Conservation (phyloP, 2,113 vertebrate species). For the Pygoscelis antarcticus region DNA sequence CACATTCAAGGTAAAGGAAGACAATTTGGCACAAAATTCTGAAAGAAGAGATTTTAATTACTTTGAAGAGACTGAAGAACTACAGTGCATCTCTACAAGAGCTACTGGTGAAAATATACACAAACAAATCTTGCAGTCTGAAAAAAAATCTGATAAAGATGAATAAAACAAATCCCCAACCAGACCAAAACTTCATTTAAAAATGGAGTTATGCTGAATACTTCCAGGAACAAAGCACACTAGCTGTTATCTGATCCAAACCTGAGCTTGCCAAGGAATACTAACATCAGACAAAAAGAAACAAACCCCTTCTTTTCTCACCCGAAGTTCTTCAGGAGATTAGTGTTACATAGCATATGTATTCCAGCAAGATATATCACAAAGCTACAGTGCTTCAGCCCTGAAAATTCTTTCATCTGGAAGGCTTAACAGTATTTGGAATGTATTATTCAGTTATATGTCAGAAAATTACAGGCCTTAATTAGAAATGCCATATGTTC, state of each 20-base stretch:
- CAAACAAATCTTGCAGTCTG: neutral
- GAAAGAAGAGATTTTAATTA: neutral
- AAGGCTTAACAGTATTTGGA: constrained; percentile 6
- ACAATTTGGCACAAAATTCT: neutral
- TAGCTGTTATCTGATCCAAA: neutral
- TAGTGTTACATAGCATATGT: neutral
- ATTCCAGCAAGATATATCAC: neutral
- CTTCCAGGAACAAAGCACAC: neutral
- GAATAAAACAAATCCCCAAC: neutral
- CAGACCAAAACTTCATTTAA: neutral
- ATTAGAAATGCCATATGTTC: constrained; percentile 56
- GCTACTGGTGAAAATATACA: neutral
- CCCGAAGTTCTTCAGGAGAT: neutral
- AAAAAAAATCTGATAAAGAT: neutral
- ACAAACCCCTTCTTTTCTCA: neutral
- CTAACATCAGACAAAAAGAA: neutral
- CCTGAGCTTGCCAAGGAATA: neutral
- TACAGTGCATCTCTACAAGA: neutral
- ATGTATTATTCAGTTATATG: constrained; percentile 41
- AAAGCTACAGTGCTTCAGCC: neutral
- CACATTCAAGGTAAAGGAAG: neutral
- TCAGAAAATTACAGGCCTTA: constrained; percentile 43
- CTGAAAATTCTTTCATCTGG: constrained; percentile 20
- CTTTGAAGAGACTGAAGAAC: neutral
- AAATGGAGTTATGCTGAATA: neutral